Base-by-base conservation (phyloP, 2,797 vertebrate species). In the Karalla daura region DNA sequence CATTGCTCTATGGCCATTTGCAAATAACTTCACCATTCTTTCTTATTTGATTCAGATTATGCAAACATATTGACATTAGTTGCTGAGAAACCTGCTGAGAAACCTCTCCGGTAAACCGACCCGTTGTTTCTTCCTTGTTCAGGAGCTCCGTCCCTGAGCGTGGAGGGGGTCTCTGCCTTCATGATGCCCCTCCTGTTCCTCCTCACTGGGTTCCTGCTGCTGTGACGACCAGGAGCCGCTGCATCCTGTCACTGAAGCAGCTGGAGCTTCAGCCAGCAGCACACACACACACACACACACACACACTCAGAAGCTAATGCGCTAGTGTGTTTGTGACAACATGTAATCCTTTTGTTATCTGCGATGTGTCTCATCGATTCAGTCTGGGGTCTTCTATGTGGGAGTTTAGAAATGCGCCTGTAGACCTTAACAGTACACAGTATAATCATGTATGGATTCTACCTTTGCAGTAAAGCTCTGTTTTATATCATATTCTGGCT, bases 121-220 rank as follows among this genome's bases (percentile, higher is more conserved):
- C n/a, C 2, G 27, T 24, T 0, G 0, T 30, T 1, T 77, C 17
- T 0, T 11, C 70, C 36, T 66, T 2, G 0, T 80, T 7, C 68
- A 92, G 93, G 89, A 61, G 89, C 89, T 54, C 74, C 88, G 3
- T 76, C 69, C 0, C 63, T 83, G 67, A 84, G 43, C 5, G 49
- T 80, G 9, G 76, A 89, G 50, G 87, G 86, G 69, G 52, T 85
- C 46, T 60, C 47, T 1, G 62, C 85, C 24, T 50, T 87, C 60
- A 40, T 89, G 66, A 91, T 86, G 47, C 87, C 89, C 0, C 33
- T 89, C 3, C 67, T 89, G 33, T 58, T 92, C 30, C 79, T 93
- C 65, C 7, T 89, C 50, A 60, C 81, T 24, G 83, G 78, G 12
- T 70, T 88, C 33, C 67, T 92, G 61, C 65, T 86, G 70, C 87